Evolutionary conservation across 1,140 invertebrate genomes (phyloP), one percentile per base, ranked within the genome.

Genomic region (Pentalonia nigronervosa): DNA sequence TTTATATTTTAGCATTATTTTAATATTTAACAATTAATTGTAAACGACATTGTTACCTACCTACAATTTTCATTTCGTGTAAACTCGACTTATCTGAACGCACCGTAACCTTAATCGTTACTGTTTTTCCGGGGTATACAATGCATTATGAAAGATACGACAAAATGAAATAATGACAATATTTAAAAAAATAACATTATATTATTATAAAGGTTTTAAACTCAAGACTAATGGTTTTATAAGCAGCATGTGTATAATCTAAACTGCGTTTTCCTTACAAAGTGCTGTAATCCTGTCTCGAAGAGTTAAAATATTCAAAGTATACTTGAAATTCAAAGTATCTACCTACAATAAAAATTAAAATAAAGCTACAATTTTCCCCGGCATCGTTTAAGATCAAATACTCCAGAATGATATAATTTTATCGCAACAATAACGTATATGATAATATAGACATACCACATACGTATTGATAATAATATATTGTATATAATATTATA

Each of bases 171-270:
- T 21, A 48, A 34, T n/a, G 17, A 50, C 2, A 88, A 47, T 86
- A 86, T 47, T 23, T 23, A 47, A n/a, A 86, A 47, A 83, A 25
- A 84, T 47, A 84, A 50, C 1, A 87, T 53, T 88, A 76, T n/a
- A 17, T n/a, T 34, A 34, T 88, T 23, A 36, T 88, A 34, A 45
- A 23, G 87, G 8, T 36, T 47, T 88, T 53, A 50, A 9, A 88
- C 87, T 50, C 50, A 53, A 25, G 48, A 53, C 34, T 56, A 56
- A 53, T 89, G 34, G n/a, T 89, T 89, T 89, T 56, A 20, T 89
- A 41, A 89, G 34, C 34, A 23, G 1, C 36, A 41, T 56, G 36
- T 36, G 11, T 89, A 56, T 89, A 89, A 53, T 89, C 34, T 89
- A 89, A 89, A 89, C 20, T 41, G 34, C 56, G 21, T 41, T 34